Base-by-base conservation (phyloP, 2,797 vertebrate genomes). In the Liparis tanakae region DNA sequence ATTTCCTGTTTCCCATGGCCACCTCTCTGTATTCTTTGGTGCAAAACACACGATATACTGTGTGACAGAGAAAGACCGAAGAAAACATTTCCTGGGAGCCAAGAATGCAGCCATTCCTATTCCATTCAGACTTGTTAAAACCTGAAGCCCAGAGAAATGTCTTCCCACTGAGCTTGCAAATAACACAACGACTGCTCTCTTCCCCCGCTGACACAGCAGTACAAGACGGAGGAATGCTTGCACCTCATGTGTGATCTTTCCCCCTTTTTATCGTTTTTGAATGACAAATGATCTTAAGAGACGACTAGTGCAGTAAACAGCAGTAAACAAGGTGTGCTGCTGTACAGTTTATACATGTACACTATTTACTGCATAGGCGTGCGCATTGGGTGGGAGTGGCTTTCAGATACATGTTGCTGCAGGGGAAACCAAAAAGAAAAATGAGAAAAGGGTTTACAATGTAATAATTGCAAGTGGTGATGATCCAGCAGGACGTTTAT, bases 1-100 rank as follows among this genome's bases (percentile, higher is more conserved):
- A 88, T 91, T 94, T 95, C 93, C 94, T 94, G 92, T 91, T 92
- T 89, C 88, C 89, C 92, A 90, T 78, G 67, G 72, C 64, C 72
- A 76, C 60, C 46, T 72, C 74, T 62, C 30, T 78, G 67, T 41
- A 54, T 73, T 78, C 56, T 72, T 39, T 48, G 62, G 62, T 30
- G 51, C 2, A 7, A 64, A 74, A 74, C 10, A 14, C 58, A 18
- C 50, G 63, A 63, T 13, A 22, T 43, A 46, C 67, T 54, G 50
- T 12, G 41, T 20, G 56, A 33, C 61, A 65, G 46, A 55, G 55
- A 51, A 57, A 79, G 33, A 79, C 55, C 10, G 66, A 80, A 66
- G 51, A 73, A 60, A 80, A 72, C 57, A 74, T 64, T 25, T 41
- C 36, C 54, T 9, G 6, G 48, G 72, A 82, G 85, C 75, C 67